Evolutionary conservation across 2,113 vertebrate genomes (phyloP), one percentile per base, ranked within the genome.

Genomic region (Pedionomus torquatus): DNA sequence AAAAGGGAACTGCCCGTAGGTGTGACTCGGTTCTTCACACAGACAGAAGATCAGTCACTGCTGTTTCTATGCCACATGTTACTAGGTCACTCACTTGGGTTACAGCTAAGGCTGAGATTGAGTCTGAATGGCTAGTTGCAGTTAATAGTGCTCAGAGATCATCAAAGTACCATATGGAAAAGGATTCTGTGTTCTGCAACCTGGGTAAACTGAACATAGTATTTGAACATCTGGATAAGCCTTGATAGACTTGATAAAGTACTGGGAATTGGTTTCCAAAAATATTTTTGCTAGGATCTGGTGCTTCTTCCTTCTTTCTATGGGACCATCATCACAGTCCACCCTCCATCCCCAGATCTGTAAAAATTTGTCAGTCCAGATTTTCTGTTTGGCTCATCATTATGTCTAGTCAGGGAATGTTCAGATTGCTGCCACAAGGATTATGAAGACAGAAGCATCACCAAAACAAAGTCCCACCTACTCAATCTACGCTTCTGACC

Each of bases 331-430:
- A 44, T 24, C 13, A 28, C 24, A 30, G 20, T 70, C 12, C 9
- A 72, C 0, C 0, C 12, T 90, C n/a, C 1, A 3, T 0, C 1
- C 11, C 3, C 4, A 3, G 17, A 9, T 65, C 39, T 74, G 26
- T 63, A 89, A 74, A 55, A 0, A 0, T 65, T 26, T 89, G 33
- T 61, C 70, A 26, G 26, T 30, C 13, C 33, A 83, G 26, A 37
- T 68, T 76, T 41, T 71, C 31, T 41, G 11, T 85, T 88, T 44
- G 48, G 5, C 41, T 64, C 44, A 78, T 17, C 15, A 8, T 65
- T 93, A 48, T 21, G 10, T 70, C 64, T 33, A 57, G 19, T 46
- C 31, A 87, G 68, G 61, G 7, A 46, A 20, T 46, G 15, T 64
- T 80, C 35, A 65, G 21, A 48, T 80, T 55, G 20, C 39, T 60